Evolutionary conservation across 2,888 invertebrate genomes (phyloP).

Genomic region (Meteorus colon): DNA sequence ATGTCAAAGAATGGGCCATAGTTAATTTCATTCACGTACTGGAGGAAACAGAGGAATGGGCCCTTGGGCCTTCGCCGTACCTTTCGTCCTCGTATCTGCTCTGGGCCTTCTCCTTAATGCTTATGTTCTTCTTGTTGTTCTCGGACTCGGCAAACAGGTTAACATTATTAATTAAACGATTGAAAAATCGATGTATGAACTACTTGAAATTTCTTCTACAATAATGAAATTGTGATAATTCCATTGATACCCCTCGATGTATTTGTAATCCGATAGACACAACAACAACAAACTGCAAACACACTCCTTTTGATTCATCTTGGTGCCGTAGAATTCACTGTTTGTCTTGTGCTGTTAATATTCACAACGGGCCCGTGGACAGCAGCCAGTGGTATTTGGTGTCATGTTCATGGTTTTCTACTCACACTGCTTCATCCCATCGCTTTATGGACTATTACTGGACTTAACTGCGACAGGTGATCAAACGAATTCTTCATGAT

Average conservation of each 20-base stretch:
- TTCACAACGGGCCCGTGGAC: slow-evolving; percentile 77
- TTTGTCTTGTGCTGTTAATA: slow-evolving; percentile 78
- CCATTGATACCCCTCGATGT: background rate
- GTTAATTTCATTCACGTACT: slow-evolving; percentile 16
- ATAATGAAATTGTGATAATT: no score
- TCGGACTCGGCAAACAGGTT: slow-evolving; percentile 76
- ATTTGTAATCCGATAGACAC: slow-evolving; percentile 51
- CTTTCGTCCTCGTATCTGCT: slow-evolving; percentile 81
- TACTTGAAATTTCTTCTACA: no score
- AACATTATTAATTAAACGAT: slow-evolving; percentile 12
- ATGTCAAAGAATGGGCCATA: slow-evolving; percentile 7
- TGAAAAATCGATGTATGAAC: no score
- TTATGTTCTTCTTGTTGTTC: slow-evolving; percentile 83
- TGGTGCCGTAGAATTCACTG: slow-evolving; percentile 81
- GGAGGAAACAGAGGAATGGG: slow-evolving; percentile 75
- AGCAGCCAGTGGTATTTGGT: slow-evolving; percentile 76
- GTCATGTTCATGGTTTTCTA: slow-evolving; percentile 80
- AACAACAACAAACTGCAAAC: slow-evolving; percentile 74
- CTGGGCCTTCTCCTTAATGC: slow-evolving; percentile 84
- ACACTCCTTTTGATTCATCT: slow-evolving; percentile 84
- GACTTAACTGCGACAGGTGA: slow-evolving; percentile 82
- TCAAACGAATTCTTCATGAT: background rate
- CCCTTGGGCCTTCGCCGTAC: slow-evolving; percentile 80
- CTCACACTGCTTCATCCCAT: slow-evolving; percentile 83
- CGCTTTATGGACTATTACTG: slow-evolving; percentile 86